A percentile compares a stretch with the other conserved stretches of the same genome.
These are phyloP conservation scores for Tineola bisselliella DNA, from an alignment of 2,888 invertebrate genomes.

Conservation along the genomic window DNA sequence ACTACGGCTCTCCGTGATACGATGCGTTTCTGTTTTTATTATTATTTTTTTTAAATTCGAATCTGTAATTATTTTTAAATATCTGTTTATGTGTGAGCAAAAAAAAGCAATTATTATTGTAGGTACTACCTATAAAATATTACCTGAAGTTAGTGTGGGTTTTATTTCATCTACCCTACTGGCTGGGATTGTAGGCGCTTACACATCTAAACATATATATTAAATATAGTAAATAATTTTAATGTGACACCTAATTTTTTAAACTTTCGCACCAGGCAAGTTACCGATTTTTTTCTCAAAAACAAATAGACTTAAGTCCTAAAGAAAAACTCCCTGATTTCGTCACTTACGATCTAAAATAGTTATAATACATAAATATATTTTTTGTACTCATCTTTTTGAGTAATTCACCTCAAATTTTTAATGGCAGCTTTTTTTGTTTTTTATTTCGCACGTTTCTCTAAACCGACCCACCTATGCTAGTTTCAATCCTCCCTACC, in stretches of 20 bases:
- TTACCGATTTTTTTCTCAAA: constrained; percentile 36
- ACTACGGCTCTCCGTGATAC: too few relatives aligned
- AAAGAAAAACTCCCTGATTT: constrained; percentile 64
- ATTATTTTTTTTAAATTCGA: too few relatives aligned
- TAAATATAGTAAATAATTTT: not conserved
- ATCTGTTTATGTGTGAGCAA: too few relatives aligned
- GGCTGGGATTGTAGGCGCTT: too few relatives aligned
- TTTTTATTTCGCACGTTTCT: constrained; percentile 48
- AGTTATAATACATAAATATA: constrained; percentile 59
- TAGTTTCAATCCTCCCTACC: not conserved
- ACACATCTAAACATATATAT: not conserved
- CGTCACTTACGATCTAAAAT: constrained; percentile 50
- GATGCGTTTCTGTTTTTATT: too few relatives aligned
- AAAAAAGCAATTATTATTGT: too few relatives aligned
- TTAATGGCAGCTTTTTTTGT: constrained; percentile 48
- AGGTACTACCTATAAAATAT: too few relatives aligned
- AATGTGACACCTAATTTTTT: not conserved
- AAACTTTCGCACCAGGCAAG: constrained; percentile 41
- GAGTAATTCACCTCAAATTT: constrained; percentile 30
- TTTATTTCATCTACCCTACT: too few relatives aligned
- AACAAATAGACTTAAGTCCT: constrained; percentile 25
- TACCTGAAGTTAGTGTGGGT: too few relatives aligned
- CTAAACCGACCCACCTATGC: not conserved
- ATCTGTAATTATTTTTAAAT: too few relatives aligned
- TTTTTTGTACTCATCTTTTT: constrained; percentile 63